Conservation (phyloP, 2,797 vertebrate genomes). For the Brachyrhaphis roseni region DNA sequence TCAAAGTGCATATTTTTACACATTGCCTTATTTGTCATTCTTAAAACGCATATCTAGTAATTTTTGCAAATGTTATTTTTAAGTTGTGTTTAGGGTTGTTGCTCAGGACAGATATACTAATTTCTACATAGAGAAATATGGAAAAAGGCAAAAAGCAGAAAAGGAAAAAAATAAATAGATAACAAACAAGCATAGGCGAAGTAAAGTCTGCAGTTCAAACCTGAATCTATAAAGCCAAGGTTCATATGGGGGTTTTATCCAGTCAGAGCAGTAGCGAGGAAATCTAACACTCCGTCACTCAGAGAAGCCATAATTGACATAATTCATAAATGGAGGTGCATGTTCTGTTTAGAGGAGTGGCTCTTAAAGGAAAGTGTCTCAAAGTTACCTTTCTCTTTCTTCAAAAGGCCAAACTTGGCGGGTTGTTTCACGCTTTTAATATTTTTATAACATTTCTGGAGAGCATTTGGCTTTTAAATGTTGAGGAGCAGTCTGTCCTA, state of each 20-base stretch:
- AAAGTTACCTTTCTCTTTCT: neutral
- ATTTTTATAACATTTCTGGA: neutral
- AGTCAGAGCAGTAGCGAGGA: neutral
- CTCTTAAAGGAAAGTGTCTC: neutral
- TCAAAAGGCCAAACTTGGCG: neutral
- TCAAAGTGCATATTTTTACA: neutral
- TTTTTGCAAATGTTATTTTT: neutral
- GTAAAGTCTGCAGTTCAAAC: neutral
- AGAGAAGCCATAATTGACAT: neutral
- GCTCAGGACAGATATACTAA: neutral
- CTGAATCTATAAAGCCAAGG: neutral
- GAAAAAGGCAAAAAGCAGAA: neutral
- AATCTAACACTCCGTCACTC: neutral
- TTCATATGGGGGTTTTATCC: neutral
- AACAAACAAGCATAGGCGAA: neutral
- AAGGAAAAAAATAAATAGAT: neutral
- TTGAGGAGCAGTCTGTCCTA: neutral
- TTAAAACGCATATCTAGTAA: neutral
- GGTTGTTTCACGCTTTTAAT: neutral
- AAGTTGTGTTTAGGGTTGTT: neutral
- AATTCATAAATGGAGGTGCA: neutral
- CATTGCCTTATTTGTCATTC: neutral
- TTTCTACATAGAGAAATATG: neutral
- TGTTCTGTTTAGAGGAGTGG: neutral
- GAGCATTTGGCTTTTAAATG: neutral